Conservation (phyloP, 2,888 invertebrate genomes). For the Trisateles emortualis region DNA sequence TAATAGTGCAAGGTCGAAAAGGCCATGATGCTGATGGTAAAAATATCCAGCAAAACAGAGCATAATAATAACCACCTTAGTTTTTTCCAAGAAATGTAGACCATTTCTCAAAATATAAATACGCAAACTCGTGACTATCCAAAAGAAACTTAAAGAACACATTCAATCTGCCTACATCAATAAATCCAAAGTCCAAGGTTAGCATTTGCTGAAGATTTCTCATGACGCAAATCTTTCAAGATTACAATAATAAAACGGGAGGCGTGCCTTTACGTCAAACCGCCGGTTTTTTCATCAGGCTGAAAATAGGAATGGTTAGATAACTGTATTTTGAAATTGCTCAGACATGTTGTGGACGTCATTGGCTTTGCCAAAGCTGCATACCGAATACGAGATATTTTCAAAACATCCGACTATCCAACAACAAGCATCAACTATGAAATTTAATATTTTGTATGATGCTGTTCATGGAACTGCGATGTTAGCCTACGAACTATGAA, state of each 20-base stretch:
- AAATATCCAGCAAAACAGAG: no score
- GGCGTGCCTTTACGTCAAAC: conserved; percentile 53
- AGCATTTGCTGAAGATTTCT: conserved; percentile 28
- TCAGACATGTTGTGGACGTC: not conserved
- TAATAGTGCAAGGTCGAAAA: no score
- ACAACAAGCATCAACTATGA: not conserved
- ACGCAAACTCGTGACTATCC: not conserved
- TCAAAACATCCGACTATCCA: not conserved
- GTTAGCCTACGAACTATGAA: not conserved
- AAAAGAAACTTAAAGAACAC: not conserved
- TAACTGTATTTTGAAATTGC: not conserved
- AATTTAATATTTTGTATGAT: not conserved
- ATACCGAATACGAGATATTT: not conserved
- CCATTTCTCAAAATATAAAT: not conserved
- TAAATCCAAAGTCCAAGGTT: conserved; percentile 40
- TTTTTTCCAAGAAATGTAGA: not conserved
- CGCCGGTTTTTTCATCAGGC: conserved; percentile 15
- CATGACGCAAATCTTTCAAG: conserved; percentile 45
- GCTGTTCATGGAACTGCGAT: not conserved
- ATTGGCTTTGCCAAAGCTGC: no score
- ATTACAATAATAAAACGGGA: conserved; percentile 45
- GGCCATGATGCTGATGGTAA: no score
- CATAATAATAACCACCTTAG: no score
- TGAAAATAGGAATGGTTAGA: conserved; percentile 14
- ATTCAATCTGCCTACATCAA: not conserved